Conservation (phyloP, 2,888 invertebrate genomes). For the Chorisops tibialis region DNA sequence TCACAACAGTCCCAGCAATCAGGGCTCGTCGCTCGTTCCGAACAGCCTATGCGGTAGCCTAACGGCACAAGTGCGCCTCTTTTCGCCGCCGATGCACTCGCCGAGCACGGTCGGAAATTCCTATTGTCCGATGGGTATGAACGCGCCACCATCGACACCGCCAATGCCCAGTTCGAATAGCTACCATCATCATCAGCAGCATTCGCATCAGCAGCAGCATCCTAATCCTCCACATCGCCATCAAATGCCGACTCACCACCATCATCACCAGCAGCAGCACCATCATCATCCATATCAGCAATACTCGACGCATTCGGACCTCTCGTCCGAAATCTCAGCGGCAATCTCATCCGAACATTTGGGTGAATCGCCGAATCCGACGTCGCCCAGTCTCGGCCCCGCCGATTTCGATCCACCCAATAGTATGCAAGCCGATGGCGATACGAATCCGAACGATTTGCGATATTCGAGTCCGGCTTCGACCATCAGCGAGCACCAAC, state of each 20-base stretch:
- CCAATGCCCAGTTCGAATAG: conserved; percentile 3
- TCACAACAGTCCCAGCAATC: background rate
- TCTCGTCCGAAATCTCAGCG: conserved; percentile 74
- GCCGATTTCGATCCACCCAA: conserved; percentile 74
- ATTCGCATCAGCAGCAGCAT: conserved; percentile 30
- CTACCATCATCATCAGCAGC: conserved; percentile 29
- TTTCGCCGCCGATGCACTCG: conserved; percentile 44
- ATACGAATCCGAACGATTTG: conserved; percentile 52
- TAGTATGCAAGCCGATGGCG: conserved; percentile 53
- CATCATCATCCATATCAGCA: conserved; percentile 47
- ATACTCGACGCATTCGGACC: conserved; percentile 66
- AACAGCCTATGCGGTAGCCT: conserved; percentile 14
- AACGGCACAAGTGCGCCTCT: conserved; percentile 37
- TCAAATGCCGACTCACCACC: conserved; percentile 37
- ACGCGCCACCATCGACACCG: conserved; percentile 21
- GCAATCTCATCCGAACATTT: conserved; percentile 69
- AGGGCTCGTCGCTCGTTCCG: too few relatives aligned
- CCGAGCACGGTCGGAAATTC: conserved; percentile 38
- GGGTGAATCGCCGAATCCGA: conserved; percentile 61
- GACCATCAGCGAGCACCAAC: conserved; percentile 37
- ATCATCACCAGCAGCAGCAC: conserved; percentile 39
- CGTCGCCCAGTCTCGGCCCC: conserved; percentile 66
- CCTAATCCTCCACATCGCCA: conserved; percentile 31
- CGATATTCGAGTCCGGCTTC: conserved; percentile 55
- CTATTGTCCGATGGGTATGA: conserved; percentile 33